phyloP scores from a whole-genome alignment of 2,113 vertebrate species.

The Pelvicachromis taeniatus region DNA sequence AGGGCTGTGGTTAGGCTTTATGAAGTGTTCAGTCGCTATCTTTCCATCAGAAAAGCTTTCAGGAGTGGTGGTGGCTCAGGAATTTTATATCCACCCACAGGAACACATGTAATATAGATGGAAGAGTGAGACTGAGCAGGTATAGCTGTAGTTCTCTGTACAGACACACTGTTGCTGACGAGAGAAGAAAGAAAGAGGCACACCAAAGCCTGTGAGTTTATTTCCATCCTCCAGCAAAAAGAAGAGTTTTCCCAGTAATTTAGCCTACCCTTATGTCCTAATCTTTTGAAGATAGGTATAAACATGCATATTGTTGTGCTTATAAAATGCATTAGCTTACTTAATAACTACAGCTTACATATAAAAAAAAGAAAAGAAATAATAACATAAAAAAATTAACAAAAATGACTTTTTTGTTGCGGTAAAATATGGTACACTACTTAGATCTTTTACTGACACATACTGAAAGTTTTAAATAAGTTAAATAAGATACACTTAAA shows the following conservation, averaged over 20 bases:
- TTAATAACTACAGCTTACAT: not conserved
- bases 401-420: not conserved
- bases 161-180: not conserved
- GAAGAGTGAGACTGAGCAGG: not conserved
- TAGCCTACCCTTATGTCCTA: not conserved
- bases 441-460: not conserved
- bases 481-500: not conserved
- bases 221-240: not conserved
- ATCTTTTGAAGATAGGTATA: not conserved
- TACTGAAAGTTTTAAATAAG: not conserved
- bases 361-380: not conserved
- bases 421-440: not conserved
- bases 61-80: not conserved
- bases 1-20: not conserved
- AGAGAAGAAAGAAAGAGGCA: not conserved
- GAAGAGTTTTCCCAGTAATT: not conserved
- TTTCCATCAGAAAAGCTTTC: not conserved
- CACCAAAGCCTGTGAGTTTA: not conserved
- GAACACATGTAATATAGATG: not conserved
- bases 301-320: not conserved
- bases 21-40: not conserved
- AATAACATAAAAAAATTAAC: not conserved
- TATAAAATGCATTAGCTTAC: not conserved
- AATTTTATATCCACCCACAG: not conserved
- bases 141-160: not conserved